Evolutionary conservation across 1,140 invertebrate genomes (phyloP), one percentile per base, ranked within the genome.

Genomic region (Hormaphis cornu): DNA sequence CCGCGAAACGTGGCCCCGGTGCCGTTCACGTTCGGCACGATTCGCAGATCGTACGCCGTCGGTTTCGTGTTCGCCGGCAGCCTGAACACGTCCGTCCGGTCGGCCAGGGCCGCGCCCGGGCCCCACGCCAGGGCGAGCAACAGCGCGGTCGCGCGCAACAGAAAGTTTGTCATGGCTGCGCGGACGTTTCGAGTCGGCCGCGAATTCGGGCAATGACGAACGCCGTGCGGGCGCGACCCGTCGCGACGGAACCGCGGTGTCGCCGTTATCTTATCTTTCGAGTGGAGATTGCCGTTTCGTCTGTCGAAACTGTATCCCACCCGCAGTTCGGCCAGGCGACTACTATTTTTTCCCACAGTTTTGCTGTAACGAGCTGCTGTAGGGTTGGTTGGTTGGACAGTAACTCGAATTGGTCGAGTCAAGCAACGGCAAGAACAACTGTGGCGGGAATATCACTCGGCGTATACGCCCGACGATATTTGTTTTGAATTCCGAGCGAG

Each of bases 1-100:
- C 78, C 76, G 16, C 86, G 87, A 18, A 76, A 75, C 75, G 86
- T 87, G 28, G 78, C 80, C 72, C 85, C 85, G 70, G 83, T 1
- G 9, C 33, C 79, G 16, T 84, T 76, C 5, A 86, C 74, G 73
- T 84, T 79, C 6, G 84, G 83, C 2, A 81, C 72, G 3, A 91
- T 79, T 20, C 81, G 78, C 14, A 91, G 72, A 63, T 83, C 82
- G 73, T 91, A 91, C 75, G 87, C 84, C 8, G 78, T 75, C 0
- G 89, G 89, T 3, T 79, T 74, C 16, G 90, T 78, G 72, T 80
- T 79, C 3, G 76, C 80, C 0, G 87, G 87, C 30, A 91, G 79
- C 30, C 87, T 80, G 76, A 87, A 83, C 5, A 30, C 52, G 8
- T 22, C 10, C 10, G 1, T 35, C n/a, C n/a, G 18, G 28, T 5